phyloP scores from a whole-genome alignment of 30 jellyfish, hydroid and myxozoan genomes.

The Hydra vulgaris region DNA sequence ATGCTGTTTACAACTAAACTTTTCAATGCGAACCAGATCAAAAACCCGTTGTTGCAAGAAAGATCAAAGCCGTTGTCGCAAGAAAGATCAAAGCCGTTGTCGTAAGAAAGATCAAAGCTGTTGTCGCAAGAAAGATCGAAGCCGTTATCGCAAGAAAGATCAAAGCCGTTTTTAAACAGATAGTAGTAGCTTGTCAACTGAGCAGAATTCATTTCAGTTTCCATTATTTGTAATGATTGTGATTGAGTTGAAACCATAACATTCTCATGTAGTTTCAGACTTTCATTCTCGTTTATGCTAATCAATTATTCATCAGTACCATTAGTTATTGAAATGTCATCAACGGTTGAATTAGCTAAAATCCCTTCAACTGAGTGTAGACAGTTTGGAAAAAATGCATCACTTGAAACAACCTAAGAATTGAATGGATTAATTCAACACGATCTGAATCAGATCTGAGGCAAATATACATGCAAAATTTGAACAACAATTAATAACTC shows the following conservation, averaged over 20 bases:
- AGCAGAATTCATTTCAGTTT: not conserved
- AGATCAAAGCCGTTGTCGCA: not conserved
- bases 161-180: not conserved
- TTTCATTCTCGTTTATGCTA: not conserved
- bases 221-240: not conserved
- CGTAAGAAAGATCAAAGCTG: not conserved
- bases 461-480: no score
- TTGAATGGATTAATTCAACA: no score
- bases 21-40: not conserved
- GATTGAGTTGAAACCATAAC: not conserved
- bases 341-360: not conserved
- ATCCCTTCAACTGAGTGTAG: no score
- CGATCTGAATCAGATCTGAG: no score
- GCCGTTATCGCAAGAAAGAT: no score
- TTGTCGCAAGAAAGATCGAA: not conserved
- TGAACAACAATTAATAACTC: no score
- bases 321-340: not conserved
- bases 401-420: no score
- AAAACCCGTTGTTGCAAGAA: not conserved
- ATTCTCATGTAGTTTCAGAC: not conserved
- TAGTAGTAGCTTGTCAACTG: not conserved
- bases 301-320: not conserved
- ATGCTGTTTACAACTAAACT: not conserved
- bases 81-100: not conserved
- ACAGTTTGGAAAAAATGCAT: no score